phyloP scores from a whole-genome alignment of 2,113 vertebrate species.

The Psilopogon haemacephalus region DNA sequence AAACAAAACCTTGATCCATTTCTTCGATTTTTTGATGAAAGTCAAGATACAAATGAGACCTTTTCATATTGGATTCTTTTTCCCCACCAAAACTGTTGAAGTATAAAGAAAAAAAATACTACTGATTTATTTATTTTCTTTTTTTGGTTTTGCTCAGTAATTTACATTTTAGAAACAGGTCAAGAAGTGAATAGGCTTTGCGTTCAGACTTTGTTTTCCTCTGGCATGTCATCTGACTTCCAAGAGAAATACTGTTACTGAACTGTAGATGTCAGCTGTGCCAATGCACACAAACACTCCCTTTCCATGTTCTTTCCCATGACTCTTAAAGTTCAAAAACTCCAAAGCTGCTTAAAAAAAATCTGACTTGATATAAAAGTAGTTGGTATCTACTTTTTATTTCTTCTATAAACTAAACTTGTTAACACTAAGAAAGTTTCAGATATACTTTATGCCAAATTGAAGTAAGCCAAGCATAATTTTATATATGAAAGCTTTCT shows the following conservation, averaged over 20 bases:
- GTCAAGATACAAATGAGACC: background rate
- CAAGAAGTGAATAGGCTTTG: background rate
- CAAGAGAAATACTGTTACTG: background rate
- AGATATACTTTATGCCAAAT: background rate
- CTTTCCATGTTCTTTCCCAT: slow-evolving; percentile 30
- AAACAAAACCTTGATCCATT: background rate
- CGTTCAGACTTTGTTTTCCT: background rate
- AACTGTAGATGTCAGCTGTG: slow-evolving; percentile 23
- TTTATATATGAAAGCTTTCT: background rate
- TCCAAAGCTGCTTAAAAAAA: background rate
- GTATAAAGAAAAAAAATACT: background rate
- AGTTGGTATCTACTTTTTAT: background rate
- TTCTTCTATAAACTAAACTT: background rate
- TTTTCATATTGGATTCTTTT: background rate
- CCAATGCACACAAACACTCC: slow-evolving; percentile 64
- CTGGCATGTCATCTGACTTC: background rate
- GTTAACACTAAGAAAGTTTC: background rate
- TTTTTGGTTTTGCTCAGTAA: background rate
- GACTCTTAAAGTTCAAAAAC: slow-evolving; percentile 39
- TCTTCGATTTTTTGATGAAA: background rate
- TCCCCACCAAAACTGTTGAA: background rate
- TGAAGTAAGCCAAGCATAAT: background rate
- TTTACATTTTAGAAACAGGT: background rate
- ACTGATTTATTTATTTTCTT: background rate
- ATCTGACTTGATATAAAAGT: background rate